A percentile compares a stretch with the other conserved stretches of the same genome.
phyloP scores from a whole-genome alignment of 2,888 invertebrate genomes.

The Volucella zonaria region DNA sequence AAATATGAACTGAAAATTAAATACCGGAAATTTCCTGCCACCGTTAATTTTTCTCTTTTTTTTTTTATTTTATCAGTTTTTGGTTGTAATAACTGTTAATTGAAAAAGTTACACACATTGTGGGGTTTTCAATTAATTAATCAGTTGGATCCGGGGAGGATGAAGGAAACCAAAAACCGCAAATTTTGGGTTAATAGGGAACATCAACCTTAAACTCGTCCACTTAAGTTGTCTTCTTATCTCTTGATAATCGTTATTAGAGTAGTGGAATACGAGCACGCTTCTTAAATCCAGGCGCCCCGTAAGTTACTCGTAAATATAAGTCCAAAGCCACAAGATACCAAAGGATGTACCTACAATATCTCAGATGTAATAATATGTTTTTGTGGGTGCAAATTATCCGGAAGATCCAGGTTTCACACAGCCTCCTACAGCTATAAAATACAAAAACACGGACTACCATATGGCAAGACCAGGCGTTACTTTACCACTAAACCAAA shows the following conservation, averaged over 20 bases:
- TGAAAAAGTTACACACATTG: conserved; percentile 44
- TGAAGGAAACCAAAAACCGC: conserved; percentile 2
- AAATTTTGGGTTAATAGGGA: background rate
- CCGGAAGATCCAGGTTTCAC: background rate
- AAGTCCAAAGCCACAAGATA: conserved; percentile 10
- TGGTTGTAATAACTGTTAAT: conserved; percentile 18
- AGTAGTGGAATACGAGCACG: background rate
- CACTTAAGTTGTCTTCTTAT: background rate
- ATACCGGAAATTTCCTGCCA: conserved; percentile 14
- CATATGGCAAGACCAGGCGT: background rate
- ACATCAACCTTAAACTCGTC: background rate
- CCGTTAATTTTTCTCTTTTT: background rate
- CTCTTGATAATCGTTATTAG: conserved; percentile 16
- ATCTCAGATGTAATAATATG: conserved; percentile 20
- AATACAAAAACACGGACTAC: conserved; percentile 1
- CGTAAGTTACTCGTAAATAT: too few relatives aligned
- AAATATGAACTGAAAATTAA: conserved; percentile 39
- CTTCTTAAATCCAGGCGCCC: background rate
- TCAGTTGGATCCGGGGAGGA: background rate
- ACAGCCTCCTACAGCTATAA: background rate
- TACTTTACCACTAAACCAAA: background rate
- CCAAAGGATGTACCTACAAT: background rate
- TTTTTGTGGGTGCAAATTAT: conserved; percentile 22
- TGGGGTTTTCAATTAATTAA: conserved; percentile 41
- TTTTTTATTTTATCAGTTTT: background rate